These are phyloP conservation scores for Notolepis coatsorum DNA, from an alignment of 2,797 vertebrate species.

Conservation along the genomic window DNA sequence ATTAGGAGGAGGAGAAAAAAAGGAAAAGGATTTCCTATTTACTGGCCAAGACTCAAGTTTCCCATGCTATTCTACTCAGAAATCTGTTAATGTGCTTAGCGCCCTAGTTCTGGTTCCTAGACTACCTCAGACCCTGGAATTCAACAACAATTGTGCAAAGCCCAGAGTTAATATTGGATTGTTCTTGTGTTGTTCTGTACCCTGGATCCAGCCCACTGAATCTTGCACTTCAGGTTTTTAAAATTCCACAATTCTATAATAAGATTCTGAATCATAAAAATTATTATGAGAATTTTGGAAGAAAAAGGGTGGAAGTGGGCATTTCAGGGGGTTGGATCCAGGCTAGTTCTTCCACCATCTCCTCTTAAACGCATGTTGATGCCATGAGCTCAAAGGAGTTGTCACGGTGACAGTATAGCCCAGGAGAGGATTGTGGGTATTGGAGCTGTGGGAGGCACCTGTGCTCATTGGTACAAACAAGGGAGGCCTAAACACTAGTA, in stretches of 20 bases:
- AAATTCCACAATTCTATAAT: too few species aligned
- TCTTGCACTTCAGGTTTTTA: too few species aligned
- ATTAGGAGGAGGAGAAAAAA: conserved; percentile 7
- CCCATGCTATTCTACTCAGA: conserved; percentile 49
- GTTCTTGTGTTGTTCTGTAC: too few species aligned
- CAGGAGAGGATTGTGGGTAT: background rate
- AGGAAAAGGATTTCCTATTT: conserved; percentile 25
- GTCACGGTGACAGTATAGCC: background rate
- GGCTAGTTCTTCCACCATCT: conserved; percentile 3
- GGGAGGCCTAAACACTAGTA: too few species aligned
- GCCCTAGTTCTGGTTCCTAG: conserved; percentile 17
- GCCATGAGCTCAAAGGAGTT: background rate
- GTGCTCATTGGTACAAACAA: too few species aligned
- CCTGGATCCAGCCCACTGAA: too few species aligned
- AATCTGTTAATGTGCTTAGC: conserved; percentile 66
- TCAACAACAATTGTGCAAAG: conserved; percentile 21
- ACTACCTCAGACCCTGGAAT: conserved; percentile 51
- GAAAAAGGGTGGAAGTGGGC: too few species aligned
- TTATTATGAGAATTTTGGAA: too few species aligned
- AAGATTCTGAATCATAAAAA: too few species aligned
- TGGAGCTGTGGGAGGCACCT: background rate
- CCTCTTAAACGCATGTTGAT: background rate
- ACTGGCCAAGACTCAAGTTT: conserved; percentile 39
- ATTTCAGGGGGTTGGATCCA: conserved; percentile 1
- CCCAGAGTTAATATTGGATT: conserved; percentile 8